Conservation (phyloP, 1,140 invertebrate genomes). For the Drosophila kohkoa region DNA sequence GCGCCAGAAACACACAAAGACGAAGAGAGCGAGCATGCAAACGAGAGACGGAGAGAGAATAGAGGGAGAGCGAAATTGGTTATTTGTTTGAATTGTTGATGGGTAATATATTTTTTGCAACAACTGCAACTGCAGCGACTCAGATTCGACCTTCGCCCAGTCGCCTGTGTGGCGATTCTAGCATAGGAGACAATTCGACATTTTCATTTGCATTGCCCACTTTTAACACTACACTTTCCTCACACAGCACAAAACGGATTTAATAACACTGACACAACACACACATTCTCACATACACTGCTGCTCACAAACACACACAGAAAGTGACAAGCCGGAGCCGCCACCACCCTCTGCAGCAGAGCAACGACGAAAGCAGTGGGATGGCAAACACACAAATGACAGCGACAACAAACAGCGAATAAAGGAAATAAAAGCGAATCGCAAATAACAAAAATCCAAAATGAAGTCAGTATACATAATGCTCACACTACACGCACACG, state of each 20-base stretch:
- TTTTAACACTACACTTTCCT: conserved; percentile 29
- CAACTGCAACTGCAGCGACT: conserved; percentile 7
- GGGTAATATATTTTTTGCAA: not conserved
- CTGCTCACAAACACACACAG: conserved; percentile 12
- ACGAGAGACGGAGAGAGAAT: not conserved
- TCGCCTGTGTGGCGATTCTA: conserved; percentile 18
- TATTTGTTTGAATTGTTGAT: not conserved
- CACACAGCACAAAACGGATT: conserved; percentile 49
- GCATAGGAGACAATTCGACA: conserved; percentile 42
- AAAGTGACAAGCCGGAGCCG: conserved; percentile 54
- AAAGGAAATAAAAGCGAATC: conserved; percentile 80
- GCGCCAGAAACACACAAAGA: conserved; percentile 8
- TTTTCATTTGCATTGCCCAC: conserved; percentile 44
- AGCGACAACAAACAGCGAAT: conserved; percentile 68
- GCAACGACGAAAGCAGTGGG: conserved; percentile 32
- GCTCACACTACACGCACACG: conserved; percentile 29
- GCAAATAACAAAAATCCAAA: conserved; percentile 70
- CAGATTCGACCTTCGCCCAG: conserved; percentile 28
- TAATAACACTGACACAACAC: conserved; percentile 34
- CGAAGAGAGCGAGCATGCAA: conserved; percentile 13
- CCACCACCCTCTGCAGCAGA: conserved; percentile 54
- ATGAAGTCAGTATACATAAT: conserved; percentile 63
- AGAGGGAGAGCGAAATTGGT: conserved; percentile 23
- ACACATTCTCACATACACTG: not conserved
- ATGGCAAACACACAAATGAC: conserved; percentile 51